Conservation (phyloP, 2,113 vertebrate species). For the Suricata suricatta region DNA sequence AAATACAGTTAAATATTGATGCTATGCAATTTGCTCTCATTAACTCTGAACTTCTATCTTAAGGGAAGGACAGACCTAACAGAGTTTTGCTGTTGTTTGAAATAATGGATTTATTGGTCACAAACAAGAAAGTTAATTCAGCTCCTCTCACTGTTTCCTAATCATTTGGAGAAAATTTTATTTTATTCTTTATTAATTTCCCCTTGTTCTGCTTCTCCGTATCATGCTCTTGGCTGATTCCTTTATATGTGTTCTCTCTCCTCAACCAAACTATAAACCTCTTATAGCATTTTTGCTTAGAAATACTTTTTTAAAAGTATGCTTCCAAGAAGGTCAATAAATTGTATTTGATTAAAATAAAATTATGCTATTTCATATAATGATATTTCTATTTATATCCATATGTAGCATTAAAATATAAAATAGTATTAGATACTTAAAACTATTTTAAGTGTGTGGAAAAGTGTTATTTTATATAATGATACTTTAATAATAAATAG, state of each 20-base stretch:
- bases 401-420: neutral
- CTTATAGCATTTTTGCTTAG: neutral
- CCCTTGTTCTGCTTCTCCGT: neutral
- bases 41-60: neutral
- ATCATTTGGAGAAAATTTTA: neutral
- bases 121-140: neutral
- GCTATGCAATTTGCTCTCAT: neutral
- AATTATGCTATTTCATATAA: neutral
- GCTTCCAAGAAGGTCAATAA: neutral
- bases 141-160: neutral
- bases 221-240: neutral
- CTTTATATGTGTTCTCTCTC: neutral
- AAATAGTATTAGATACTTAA: neutral
- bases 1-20: neutral
- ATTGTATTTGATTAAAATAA: neutral
- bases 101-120: neutral
- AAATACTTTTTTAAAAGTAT: neutral
- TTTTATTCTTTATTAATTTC: constrained; percentile 16
- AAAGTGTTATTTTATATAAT: neutral
- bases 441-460: neutral
- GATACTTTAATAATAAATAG: neutral
- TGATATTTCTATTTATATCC: neutral
- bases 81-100: neutral
- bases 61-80: neutral
- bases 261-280: neutral